Evolutionary conservation across 2,113 vertebrate genomes (phyloP).

Genomic region (Hystrix brachyura): DNA sequence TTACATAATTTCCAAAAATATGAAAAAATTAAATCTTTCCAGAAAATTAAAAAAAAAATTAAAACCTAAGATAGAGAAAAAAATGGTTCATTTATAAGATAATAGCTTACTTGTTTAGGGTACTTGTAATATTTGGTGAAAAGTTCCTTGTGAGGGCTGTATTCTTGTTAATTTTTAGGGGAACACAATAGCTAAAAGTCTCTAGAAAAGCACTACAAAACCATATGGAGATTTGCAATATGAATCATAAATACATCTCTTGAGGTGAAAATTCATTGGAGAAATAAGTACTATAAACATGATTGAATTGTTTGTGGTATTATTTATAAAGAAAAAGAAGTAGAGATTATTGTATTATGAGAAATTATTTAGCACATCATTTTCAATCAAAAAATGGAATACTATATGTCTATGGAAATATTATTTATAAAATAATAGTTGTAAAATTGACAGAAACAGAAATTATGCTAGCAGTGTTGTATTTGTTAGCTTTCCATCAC

Average conservation of each 20-base stretch:
- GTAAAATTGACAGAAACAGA: not conserved
- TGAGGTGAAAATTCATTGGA: not conserved
- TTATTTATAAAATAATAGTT: conserved; percentile 9
- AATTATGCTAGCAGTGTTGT: not conserved
- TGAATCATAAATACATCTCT: conserved; percentile 32
- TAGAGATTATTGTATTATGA: not conserved
- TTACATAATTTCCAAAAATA: not conserved
- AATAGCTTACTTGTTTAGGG: not conserved
- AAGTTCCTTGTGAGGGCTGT: not conserved
- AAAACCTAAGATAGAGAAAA: not conserved
- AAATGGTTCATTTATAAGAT: not conserved
- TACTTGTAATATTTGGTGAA: not conserved
- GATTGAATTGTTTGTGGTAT: not conserved
- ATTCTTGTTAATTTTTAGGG: not conserved
- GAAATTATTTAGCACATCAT: not conserved
- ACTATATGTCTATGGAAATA: not conserved
- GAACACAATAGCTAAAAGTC: not conserved
- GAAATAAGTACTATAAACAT: conserved; percentile 23
- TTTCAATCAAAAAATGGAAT: not conserved
- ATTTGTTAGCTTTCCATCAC: not conserved
- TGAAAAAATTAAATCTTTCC: not conserved
- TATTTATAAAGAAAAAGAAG: conserved; percentile 8
- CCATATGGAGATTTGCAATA: not conserved
- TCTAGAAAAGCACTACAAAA: not conserved
- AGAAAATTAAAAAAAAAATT: not conserved